Base-by-base conservation (phyloP, 2,888 invertebrate species). In the Schizotus pectinicornis region DNA sequence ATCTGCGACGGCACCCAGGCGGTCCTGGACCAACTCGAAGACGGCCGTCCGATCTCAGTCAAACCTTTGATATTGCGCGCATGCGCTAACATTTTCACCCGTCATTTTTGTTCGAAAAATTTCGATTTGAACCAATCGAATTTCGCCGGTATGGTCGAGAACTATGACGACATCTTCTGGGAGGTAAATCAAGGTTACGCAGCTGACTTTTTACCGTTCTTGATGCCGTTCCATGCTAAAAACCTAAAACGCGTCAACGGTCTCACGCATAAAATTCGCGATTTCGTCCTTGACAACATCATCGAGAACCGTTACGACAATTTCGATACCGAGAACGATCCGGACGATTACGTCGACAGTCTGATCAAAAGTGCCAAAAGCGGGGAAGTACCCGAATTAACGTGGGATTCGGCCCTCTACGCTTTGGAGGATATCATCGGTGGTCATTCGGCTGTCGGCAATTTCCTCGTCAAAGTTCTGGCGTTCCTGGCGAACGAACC, bases 131-230 rank as follows among this genome's bases (percentile, higher is more conserved):
- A 78, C 35, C 76, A 85, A 67, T 38, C 62, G 1, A 74, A 74
- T 0, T 88, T 87, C 73, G 63, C 67, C 1, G 70, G 77, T 22
- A 81, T 86, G 76, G 76, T 86, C 0, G 69, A 77, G 13, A 82
- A 83, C 65, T 88, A 86, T 68, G 88, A 88, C 69, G 82, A 82
- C 35, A 82, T 88, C 41, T 88, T 88, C 74, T 86, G 82, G 75
- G 87, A 88, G 71, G 85, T 88, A 6, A 88, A 88, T 73, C 86
- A 86, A 73, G 87, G 87, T 1, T 87, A 86, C 72, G 84, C 85
- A 0, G 85, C 86, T 0, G 88, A 88, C 69, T 88, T 88, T 63
- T 75, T 88, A 45, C 88, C 88, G 0, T 83, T 84, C 68, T 68
- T 88, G n/a, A 74, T 84, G 70, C 84, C 84, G 0, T 74, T 86